Evolutionary conservation across 1,140 invertebrate genomes (phyloP).

Genomic region (Drosophila teissieri): DNA sequence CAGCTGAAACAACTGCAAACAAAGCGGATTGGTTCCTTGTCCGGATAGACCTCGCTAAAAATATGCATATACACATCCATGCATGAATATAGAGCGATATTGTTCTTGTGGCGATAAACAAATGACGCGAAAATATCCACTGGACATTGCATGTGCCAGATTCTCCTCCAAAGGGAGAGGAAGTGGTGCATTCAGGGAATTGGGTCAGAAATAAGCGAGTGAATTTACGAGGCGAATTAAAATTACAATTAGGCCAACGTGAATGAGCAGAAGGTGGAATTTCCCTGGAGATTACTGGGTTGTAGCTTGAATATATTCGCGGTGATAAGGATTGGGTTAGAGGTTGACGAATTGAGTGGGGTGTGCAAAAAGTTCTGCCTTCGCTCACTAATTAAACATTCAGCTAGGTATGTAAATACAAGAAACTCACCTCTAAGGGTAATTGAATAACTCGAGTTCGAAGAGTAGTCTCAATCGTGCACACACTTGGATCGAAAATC

Average conservation of each 20-base stretch:
- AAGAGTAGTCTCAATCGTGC: neutral
- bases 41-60: constrained; percentile 30
- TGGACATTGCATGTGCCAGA: constrained; percentile 29
- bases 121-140: constrained; percentile 65
- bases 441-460: neutral
- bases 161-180: constrained; percentile 49
- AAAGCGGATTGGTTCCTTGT: constrained; percentile 59
- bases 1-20: constrained; percentile 53
- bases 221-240: constrained; percentile 27
- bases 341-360: constrained; percentile 68
- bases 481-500: constrained; percentile 10
- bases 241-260: neutral
- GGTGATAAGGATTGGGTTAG: constrained; percentile 56
- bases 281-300: too few species aligned
- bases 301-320: constrained; percentile 10
- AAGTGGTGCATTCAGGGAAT: constrained; percentile 53
- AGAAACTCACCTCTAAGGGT: constrained; percentile 21
- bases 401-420: neutral
- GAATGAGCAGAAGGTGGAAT: too few species aligned
- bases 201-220: constrained; percentile 70
- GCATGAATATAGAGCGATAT: constrained; percentile 35
- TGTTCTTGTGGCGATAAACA: constrained; percentile 53
- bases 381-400: too few species aligned
- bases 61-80: constrained; percentile 1
- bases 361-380: neutral